Percentiles rank a stretch among this genome's conserved stretches.
Conservation (phyloP, 2,797 vertebrate genomes). For the Poeciliopsis infans region DNA sequence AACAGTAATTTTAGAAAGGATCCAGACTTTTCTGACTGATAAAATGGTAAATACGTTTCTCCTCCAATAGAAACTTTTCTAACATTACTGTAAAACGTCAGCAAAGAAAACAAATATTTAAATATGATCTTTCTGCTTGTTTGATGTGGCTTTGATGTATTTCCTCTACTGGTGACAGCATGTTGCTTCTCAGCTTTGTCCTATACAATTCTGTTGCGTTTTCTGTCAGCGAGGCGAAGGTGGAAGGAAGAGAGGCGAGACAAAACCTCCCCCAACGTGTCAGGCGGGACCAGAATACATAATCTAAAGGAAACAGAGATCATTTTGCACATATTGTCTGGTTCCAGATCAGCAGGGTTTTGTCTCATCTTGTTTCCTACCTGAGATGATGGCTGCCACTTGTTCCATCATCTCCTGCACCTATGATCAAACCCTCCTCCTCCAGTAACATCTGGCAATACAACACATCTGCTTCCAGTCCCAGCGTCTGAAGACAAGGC, state of each 20-base stretch:
- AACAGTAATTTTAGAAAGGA: neutral
- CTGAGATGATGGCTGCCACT: constrained; percentile 56
- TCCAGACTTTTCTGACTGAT: neutral
- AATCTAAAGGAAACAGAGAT: constrained; percentile 38
- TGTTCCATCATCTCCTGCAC: constrained; percentile 47
- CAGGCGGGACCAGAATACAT: constrained; percentile 43
- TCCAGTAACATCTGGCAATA: constrained; percentile 72
- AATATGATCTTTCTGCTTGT: neutral
- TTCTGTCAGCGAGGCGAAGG: constrained; percentile 18
- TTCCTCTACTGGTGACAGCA: neutral
- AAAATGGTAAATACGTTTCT: neutral
- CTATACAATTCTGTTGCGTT: neutral
- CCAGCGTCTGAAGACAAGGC: constrained; percentile 29
- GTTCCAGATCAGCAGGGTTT: neutral
- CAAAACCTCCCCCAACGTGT: constrained; percentile 50
- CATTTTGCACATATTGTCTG: neutral
- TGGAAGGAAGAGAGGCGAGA: constrained; percentile 55
- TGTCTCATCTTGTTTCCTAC: constrained; percentile 26
- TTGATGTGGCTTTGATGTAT: neutral
- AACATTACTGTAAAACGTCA: neutral
- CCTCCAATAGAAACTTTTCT: neutral
- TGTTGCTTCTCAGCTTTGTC: neutral
- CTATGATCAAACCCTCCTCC: constrained; percentile 64
- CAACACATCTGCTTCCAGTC: constrained; percentile 55
- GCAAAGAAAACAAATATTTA: neutral